A percentile compares a stretch with the other conserved stretches of the same genome.
Conservation (phyloP, 1,140 invertebrate genomes). For the Bombyx mori region ASM3026992v2 NC_085108.1:8295501-8296000, state of each 20-base stretch:
- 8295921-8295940: not conserved
- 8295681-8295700: not conserved
- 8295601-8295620: not conserved
- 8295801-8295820: not conserved
- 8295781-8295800: not conserved
- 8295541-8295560: not conserved
- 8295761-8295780: not conserved
- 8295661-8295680: not conserved
- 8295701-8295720: not conserved
- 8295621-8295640: not conserved
- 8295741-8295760: not conserved
- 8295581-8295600: constrained; percentile 12
- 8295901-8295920: no score
- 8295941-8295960: no score
- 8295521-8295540: no score
- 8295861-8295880: not conserved
- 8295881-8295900: not conserved
- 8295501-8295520: not conserved
- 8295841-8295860: not conserved
- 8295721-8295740: no score
- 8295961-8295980: not conserved
- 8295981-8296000: not conserved
- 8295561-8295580: constrained; percentile 12
- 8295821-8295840: not conserved
- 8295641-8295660: not conserved